These are phyloP conservation scores for Harlomillsia oculata DNA, from an alignment of 1,140 invertebrate species.

Conservation along the genomic window DNA sequence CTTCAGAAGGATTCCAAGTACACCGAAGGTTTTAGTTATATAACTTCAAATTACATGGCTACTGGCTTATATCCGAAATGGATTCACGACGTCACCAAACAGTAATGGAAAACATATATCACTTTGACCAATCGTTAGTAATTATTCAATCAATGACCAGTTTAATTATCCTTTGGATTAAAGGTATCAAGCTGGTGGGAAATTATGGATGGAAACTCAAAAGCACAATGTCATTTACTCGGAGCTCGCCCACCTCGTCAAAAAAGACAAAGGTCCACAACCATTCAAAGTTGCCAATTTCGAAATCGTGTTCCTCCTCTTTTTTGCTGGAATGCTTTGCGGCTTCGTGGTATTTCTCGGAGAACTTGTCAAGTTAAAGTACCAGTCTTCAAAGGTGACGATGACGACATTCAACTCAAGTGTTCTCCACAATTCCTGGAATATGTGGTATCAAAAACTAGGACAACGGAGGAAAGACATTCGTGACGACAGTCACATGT, in stretches of 20 bases:
- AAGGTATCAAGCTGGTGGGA: too few relatives aligned
- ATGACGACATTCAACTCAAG: too few relatives aligned
- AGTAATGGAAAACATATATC: not conserved
- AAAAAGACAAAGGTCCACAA: not conserved
- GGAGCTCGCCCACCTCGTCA: not conserved
- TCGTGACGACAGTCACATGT: too few relatives aligned
- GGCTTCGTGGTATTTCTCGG: not conserved
- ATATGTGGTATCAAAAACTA: too few relatives aligned
- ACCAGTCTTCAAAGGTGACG: too few relatives aligned
- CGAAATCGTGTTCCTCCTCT: not conserved
- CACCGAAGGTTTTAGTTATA: not conserved
- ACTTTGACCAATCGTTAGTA: too few relatives aligned
- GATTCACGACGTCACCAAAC: not conserved
- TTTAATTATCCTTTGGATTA: too few relatives aligned
- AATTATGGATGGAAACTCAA: not conserved
- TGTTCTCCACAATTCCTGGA: too few relatives aligned
- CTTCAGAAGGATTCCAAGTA: constrained; percentile 7
- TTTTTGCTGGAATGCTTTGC: not conserved
- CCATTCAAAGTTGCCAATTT: constrained; percentile 4
- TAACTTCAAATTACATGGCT: not conserved
- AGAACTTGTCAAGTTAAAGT: too few relatives aligned
- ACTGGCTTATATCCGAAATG: constrained; percentile 4
- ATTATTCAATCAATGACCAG: too few relatives aligned
- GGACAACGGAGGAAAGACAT: too few relatives aligned
- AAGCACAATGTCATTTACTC: not conserved